Evolutionary conservation across 2,113 vertebrate species (phyloP).

Genomic region (Syngnathus scovelli): DNA sequence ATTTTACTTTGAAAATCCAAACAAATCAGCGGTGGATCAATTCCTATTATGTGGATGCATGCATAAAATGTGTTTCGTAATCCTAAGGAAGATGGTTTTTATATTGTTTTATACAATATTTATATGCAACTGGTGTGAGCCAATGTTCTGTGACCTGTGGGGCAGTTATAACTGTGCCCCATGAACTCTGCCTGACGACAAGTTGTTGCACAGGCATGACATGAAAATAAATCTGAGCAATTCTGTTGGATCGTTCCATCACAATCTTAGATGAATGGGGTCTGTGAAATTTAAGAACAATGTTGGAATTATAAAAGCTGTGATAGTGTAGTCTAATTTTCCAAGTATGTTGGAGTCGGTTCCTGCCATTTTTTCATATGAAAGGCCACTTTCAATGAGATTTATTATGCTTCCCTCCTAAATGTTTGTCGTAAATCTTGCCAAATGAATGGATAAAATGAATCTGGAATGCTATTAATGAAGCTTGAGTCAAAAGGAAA

Average conservation of each 20-base stretch:
- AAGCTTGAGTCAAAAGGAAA: constrained; percentile 5
- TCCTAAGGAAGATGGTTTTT: neutral
- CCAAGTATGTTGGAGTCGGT: neutral
- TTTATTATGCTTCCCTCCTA: neutral
- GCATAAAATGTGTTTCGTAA: no score
- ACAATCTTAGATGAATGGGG: neutral
- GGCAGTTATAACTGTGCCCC: neutral
- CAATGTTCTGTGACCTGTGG: neutral
- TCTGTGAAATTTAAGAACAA: neutral
- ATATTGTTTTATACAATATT: neutral
- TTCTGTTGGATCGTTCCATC: neutral
- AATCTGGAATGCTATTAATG: neutral
- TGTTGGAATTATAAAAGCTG: neutral
- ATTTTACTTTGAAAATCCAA: neutral
- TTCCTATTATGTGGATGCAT: no score
- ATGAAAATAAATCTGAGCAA: neutral
- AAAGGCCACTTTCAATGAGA: neutral
- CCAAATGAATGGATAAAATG: neutral
- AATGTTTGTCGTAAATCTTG: neutral
- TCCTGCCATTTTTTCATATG: neutral
- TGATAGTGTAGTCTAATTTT: neutral
- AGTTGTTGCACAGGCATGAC: neutral
- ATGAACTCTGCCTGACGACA: neutral
- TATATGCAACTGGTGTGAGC: neutral
- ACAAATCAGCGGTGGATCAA: no score